Evolutionary conservation across 2,888 invertebrate genomes (phyloP).

Genomic region (Hyles lineata): DNA sequence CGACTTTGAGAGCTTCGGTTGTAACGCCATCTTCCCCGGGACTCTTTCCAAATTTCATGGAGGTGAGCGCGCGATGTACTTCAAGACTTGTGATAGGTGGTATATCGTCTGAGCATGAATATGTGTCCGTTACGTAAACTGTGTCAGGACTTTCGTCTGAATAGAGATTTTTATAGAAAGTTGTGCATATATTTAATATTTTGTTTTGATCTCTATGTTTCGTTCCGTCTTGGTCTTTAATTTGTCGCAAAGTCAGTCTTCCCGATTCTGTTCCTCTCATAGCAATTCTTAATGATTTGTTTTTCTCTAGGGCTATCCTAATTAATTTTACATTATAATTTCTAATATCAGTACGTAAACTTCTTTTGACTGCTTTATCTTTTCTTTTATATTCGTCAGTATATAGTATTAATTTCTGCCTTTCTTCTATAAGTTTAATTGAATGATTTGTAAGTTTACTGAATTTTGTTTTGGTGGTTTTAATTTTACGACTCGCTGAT

Average conservation of each 20-base stretch:
- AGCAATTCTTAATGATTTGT: not conserved
- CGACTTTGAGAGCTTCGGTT: slow-evolving; percentile 13
- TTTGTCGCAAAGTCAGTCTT: not conserved
- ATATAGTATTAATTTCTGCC: not conserved
- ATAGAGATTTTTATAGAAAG: not conserved
- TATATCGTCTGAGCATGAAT: not conserved
- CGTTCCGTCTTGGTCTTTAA: not conserved
- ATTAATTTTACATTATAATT: not conserved
- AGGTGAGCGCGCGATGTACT: not conserved
- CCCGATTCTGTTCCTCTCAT: not conserved
- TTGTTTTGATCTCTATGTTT: not conserved
- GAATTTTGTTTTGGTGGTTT: not conserved
- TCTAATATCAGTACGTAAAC: not conserved
- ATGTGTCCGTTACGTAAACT: not conserved
- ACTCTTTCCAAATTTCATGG: not conserved
- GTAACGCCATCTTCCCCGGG: not conserved
- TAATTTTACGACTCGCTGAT: not conserved
- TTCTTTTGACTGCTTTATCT: not conserved
- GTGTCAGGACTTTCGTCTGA: not conserved
- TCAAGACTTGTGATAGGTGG: not conserved
- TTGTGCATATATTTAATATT: not conserved
- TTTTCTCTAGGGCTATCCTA: not conserved
- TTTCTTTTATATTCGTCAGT: not conserved
- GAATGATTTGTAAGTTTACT: not conserved
- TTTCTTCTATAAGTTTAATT: not conserved